phyloP scores from a whole-genome alignment of 35 echinoderm and acorn worm genomes.

The Anneissia japonica region DNA sequence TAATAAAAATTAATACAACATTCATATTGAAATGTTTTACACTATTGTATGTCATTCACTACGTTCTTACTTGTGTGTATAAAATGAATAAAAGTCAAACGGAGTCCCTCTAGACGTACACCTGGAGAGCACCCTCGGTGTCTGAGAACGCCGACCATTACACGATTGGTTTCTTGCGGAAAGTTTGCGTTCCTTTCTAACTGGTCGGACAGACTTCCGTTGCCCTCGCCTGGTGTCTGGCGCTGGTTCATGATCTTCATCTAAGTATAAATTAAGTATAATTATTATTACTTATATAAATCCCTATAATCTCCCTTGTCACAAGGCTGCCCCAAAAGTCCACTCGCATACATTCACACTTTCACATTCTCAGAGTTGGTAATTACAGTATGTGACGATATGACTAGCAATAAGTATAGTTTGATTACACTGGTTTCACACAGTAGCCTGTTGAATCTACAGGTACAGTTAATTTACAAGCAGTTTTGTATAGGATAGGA shows the following conservation, averaged over 20 bases:
- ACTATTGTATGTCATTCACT: no score
- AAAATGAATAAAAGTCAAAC: constrained; percentile 88
- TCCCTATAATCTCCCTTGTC: no score
- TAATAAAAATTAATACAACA: neutral
- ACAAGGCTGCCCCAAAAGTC: no score
- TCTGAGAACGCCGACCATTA: constrained; percentile 17
- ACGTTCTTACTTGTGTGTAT: constrained; percentile 96
- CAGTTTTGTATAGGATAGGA: neutral
- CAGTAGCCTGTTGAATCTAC: neutral
- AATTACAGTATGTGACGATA: no score
- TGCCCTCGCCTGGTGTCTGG: constrained; percentile 8
- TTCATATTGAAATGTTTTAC: neutral
- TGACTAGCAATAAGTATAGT: neutral
- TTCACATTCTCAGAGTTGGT: no score
- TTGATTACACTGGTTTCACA: neutral
- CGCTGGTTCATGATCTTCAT: constrained; percentile 22
- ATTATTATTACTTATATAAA: no score
- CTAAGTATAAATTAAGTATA: constrained; percentile 15
- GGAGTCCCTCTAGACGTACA: constrained; percentile 34
- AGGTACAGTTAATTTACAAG: neutral
- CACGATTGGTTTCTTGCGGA: constrained; percentile 1
- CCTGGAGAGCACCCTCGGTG: constrained; percentile 21
- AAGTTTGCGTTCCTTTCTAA: constrained; percentile 4
- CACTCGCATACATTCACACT: no score
- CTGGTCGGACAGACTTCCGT: constrained; percentile 3